Conservation (phyloP, 2,113 vertebrate species). For the rat (Rattus norvegicus) region DNA sequence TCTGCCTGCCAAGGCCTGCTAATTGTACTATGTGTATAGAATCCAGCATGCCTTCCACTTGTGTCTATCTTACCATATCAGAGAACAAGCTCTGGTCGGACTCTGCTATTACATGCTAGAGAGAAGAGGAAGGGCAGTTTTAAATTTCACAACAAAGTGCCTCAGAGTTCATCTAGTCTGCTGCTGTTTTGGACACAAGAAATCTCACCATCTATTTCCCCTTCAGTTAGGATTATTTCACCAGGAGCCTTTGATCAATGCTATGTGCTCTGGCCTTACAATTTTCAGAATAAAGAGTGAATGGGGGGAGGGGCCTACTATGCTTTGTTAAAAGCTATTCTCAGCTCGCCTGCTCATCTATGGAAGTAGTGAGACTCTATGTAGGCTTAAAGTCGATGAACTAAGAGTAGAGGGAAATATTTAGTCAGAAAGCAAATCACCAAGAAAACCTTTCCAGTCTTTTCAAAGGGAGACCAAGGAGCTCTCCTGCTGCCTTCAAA, state of each 20-base stretch:
- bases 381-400: neutral
- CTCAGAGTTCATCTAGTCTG: neutral
- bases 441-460: neutral
- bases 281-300: neutral
- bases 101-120: neutral
- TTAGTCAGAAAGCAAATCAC: neutral
- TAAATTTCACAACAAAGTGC: neutral
- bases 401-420: neutral
- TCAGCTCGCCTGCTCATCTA: neutral
- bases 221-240: neutral
- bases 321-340: neutral
- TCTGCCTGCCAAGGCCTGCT: neutral
- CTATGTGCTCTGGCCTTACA: neutral
- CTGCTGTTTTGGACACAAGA: neutral
- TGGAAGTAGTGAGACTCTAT: neutral
- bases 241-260: neutral
- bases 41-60: no score
- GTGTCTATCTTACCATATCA: fast-evolving
- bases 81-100: neutral
- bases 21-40: neutral
- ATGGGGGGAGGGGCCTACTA: neutral
- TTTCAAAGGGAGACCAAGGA: neutral
- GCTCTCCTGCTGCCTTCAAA: neutral
- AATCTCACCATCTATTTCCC: neutral
- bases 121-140: neutral